Conservation (phyloP, 2,113 vertebrate genomes). For the Gavialis gangeticus region DNA sequence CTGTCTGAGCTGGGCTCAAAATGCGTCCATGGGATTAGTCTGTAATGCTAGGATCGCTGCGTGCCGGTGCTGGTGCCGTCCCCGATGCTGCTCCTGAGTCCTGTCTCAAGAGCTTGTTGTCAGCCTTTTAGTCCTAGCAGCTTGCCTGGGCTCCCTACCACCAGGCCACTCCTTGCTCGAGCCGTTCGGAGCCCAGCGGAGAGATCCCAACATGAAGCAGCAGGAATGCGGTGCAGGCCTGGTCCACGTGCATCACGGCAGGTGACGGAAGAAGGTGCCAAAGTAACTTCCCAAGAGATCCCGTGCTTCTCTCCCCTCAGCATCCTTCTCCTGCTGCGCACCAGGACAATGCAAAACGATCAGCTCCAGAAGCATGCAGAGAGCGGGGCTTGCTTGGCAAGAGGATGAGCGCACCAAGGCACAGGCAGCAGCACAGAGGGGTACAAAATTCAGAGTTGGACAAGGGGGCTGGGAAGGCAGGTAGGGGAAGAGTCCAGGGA, state of each 20-base stretch:
- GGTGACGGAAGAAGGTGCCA: neutral
- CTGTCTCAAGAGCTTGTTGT: too few species aligned
- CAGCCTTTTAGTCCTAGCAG: neutral
- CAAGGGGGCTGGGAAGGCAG: neutral
- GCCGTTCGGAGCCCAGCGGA: neutral
- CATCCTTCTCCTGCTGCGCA: neutral
- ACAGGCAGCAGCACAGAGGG: neutral
- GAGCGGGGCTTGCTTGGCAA: neutral
- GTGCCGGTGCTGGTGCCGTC: too few species aligned
- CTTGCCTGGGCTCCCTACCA: neutral
- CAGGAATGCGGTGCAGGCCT: neutral
- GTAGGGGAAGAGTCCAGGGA: neutral
- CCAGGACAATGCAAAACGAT: too few species aligned
- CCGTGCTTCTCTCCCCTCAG: neutral
- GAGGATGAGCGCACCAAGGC: neutral
- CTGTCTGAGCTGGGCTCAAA: neutral
- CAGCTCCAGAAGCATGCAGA: too few species aligned
- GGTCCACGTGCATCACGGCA: neutral
- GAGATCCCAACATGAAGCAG: neutral
- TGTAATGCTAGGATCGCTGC: neutral
- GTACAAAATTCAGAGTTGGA: neutral
- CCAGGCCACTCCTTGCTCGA: neutral
- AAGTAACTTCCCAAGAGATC: neutral
- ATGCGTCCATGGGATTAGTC: neutral
- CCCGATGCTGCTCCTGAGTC: too few species aligned